Evolutionary conservation across 2,888 invertebrate genomes (phyloP), one percentile per base, ranked within the genome.

Genomic region (Salpingus planirostris): DNA sequence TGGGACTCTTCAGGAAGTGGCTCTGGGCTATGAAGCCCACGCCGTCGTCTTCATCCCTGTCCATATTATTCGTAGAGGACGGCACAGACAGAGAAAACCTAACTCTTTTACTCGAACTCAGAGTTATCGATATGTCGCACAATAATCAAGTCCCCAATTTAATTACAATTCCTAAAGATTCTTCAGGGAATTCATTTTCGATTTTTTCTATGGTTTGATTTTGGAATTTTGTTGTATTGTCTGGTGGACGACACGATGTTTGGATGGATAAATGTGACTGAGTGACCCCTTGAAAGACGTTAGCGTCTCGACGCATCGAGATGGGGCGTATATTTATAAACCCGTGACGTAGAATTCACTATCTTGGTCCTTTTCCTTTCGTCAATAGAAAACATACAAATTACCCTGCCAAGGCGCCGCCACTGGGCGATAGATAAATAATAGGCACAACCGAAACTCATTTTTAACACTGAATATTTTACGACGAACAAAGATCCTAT

Each of bases 11-110:
- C 35, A 72, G 51, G 14, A 70, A 71, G 47, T 73, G 73, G 36
- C 72, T 72, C 36, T 71, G 70, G 27, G 69, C 64, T 38, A 71
- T 65, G 51, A 62, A 73, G 22, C 73, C 73, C 44, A 72, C 69
- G 13, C 71, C 72, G 39, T 62, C 61, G 31, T 63, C 63, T 21
- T 63, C 62, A 36, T 63, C 63, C 26, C 46, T 58, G 39, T 58
- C 57, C 59, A 60, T 59, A 12, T 32, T 13, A 2, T 2, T 15
- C 12, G 33, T 40, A n/a, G n/a, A n/a, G 23, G 34, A 47, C 29
- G 48, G 43, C 36, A 47, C 46, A 30, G 47, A 48, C 43, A 49
- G 33, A 15, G 40, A 41, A 35, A 52, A 52, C 13, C 42, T 38
- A 21, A 47, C 48, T 26, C 42, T 46, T 38, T 47, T 46, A 18